Conservation (phyloP, 35 echinoderm and acorn worm species). For the Heliocidaris erythrogramma region DNA sequence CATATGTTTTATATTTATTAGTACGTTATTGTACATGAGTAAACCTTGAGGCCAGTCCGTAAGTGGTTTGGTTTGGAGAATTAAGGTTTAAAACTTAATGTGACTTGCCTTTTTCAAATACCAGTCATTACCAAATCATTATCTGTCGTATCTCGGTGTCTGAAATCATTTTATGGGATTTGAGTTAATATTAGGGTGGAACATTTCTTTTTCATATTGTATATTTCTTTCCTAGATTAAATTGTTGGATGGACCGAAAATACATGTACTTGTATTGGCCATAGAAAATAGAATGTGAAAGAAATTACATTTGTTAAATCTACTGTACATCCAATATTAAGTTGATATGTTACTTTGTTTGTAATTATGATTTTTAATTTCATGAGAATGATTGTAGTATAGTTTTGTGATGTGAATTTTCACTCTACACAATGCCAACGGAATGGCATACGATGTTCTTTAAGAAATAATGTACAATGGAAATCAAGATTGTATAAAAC, state of each 20-base stretch:
- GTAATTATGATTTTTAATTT: neutral
- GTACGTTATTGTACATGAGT: neutral
- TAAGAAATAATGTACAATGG: neutral
- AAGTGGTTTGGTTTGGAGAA: neutral
- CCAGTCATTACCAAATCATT: neutral
- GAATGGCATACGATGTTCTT: neutral
- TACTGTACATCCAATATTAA: neutral
- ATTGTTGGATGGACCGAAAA: neutral
- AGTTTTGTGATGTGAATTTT: neutral
- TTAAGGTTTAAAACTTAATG: neutral
- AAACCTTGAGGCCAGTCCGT: neutral
- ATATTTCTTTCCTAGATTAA: neutral
- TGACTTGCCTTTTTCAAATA: neutral
- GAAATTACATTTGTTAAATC: neutral
- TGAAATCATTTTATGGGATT: neutral
- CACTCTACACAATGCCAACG: neutral
- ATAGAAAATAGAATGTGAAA: neutral
- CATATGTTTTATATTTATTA: neutral
- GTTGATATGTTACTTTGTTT: neutral
- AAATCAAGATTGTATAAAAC: neutral
- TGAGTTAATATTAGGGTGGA: neutral
- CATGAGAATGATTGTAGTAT: neutral
- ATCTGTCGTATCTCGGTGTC: neutral
- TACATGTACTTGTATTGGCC: neutral
- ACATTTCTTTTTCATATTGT: neutral